Evolutionary conservation across 2,888 invertebrate species (phyloP).

Genomic region (Eupithecia dodoneata): DNA sequence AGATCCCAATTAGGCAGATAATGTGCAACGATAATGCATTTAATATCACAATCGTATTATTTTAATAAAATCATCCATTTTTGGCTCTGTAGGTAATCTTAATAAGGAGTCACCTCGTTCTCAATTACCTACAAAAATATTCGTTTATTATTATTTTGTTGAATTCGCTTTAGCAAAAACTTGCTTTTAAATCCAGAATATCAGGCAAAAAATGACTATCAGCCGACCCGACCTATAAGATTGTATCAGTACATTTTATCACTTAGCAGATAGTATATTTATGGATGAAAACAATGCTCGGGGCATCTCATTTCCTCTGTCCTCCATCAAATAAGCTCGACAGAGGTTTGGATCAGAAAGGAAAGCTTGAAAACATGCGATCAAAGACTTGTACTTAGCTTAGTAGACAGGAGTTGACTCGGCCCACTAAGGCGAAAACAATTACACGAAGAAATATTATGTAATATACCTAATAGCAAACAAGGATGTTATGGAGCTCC

Average conservation of each 20-base stretch:
- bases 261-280: neutral
- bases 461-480: neutral
- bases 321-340: slow-evolving; percentile 1
- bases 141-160: slow-evolving; percentile 19
- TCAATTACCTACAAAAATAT: slow-evolving; percentile 29
- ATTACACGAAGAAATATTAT: neutral
- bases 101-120: slow-evolving; percentile 39
- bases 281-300: neutral
- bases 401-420: neutral
- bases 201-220: neutral
- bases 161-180: slow-evolving; percentile 11
- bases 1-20: slow-evolving; percentile 32
- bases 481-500: too few relatives aligned
- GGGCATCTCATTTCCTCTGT: neutral
- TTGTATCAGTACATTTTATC: neutral
- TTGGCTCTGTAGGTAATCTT: slow-evolving; percentile 33
- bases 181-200: neutral
- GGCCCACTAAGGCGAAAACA: neutral
- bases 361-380: neutral
- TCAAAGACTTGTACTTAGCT: neutral
- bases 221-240: neutral
- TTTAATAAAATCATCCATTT: slow-evolving; percentile 44
- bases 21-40: slow-evolving; percentile 36
- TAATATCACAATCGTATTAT: slow-evolving; percentile 34
- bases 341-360: neutral